Conservation (phyloP, 2,797 vertebrate species). For the Sebastes flavidus region DNA sequence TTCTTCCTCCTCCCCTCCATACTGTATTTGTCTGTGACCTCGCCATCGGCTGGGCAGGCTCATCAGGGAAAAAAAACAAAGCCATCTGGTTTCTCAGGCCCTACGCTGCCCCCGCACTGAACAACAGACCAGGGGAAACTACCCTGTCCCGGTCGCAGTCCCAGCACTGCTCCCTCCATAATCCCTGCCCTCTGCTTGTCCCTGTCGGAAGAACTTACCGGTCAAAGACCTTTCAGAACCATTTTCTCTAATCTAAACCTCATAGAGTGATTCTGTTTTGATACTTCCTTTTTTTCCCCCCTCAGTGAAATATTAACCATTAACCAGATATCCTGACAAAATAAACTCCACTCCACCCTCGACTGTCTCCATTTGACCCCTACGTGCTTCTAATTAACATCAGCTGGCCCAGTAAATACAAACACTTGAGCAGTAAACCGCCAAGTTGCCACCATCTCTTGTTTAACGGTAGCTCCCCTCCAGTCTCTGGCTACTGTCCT, state of each 20-base stretch:
- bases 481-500: conserved; percentile 27
- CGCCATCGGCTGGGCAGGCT: conserved; percentile 69
- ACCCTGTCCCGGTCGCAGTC: conserved; percentile 59
- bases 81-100: conserved; percentile 90
- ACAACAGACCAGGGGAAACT: conserved; percentile 76
- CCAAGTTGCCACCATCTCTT: conserved; percentile 18
- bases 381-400: not conserved
- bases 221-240: conserved; percentile 13
- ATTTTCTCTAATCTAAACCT: not conserved
- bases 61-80: conserved; percentile 84
- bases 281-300: not conserved
- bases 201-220: conserved; percentile 18
- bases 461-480: not conserved
- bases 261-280: not conserved
- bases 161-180: conserved; percentile 39
- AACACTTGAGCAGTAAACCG: conserved; percentile 8
- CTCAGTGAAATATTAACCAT: conserved; percentile 9
- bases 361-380: not conserved
- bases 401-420: not conserved
- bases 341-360: not conserved
- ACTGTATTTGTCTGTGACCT: conserved; percentile 76
- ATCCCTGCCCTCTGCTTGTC: conserved; percentile 32
- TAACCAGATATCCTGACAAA: not conserved
- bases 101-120: conserved; percentile 71
- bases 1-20: conserved; percentile 23